Evolutionary conservation across 2,797 vertebrate genomes (phyloP).

Genomic region (Pteropus rufus): DNA sequence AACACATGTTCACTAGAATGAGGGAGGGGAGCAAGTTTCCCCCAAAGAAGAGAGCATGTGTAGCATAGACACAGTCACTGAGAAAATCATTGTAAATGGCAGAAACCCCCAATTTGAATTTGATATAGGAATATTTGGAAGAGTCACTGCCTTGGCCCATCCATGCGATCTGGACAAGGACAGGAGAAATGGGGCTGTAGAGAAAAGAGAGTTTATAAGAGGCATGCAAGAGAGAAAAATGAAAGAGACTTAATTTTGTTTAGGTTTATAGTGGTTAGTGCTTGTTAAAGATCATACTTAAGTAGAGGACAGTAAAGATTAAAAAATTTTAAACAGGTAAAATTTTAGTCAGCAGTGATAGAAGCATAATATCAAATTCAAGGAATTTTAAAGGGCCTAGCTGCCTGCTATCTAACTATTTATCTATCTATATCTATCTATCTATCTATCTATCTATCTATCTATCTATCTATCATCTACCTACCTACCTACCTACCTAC

Average conservation of each 20-base stretch:
- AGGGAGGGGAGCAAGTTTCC: fast-evolving
- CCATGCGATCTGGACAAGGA: not conserved
- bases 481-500: not conserved
- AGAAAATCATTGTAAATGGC: not conserved
- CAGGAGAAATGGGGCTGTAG: not conserved
- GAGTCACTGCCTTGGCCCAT: not conserved
- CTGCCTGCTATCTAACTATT: not conserved
- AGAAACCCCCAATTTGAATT: not conserved
- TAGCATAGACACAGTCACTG: not conserved
- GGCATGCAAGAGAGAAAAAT: not conserved
- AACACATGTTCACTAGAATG: not conserved
- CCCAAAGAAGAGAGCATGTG: not conserved
- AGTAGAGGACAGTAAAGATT: not conserved
- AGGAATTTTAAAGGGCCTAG: not conserved
- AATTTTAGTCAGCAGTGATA: not conserved
- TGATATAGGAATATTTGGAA: not conserved
- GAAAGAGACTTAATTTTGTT: not conserved
- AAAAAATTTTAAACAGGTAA: not conserved
- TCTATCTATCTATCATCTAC: not conserved
- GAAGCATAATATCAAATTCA: not conserved
- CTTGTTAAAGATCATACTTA: no score
- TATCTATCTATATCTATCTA: not conserved
- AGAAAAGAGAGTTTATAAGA: not conserved
- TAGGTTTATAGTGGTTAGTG: not conserved
- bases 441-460: not conserved